Evolutionary conservation across 2,888 invertebrate genomes (phyloP).

Genomic region (Corythucha ciliata): DNA sequence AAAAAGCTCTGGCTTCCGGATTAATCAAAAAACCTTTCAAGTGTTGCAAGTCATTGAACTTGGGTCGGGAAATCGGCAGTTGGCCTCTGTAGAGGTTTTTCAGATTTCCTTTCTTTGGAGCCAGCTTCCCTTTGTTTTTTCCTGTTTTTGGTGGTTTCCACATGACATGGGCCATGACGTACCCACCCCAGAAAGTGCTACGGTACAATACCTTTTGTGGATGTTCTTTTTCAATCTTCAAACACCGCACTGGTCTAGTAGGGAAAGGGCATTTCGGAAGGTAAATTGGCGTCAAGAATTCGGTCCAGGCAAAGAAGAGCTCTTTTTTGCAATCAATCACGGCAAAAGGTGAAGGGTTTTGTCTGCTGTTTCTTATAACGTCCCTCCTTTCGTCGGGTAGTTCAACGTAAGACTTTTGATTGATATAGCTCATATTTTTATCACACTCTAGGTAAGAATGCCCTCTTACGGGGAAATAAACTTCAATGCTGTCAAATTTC

Average conservation of each 20-base stretch:
- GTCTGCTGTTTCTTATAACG: slow-evolving; percentile 30
- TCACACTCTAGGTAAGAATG: slow-evolving; percentile 24
- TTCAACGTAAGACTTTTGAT: slow-evolving; percentile 17
- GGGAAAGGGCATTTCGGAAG: background rate
- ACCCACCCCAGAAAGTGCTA: too few relatives aligned
- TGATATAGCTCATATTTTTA: slow-evolving; percentile 15
- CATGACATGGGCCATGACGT: too few relatives aligned
- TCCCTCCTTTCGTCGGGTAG: slow-evolving; percentile 26
- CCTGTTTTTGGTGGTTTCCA: too few relatives aligned
- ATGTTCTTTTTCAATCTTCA: too few relatives aligned
- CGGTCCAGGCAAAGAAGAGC: background rate
- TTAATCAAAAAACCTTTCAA: too few relatives aligned
- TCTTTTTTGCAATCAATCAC: slow-evolving; percentile 26
- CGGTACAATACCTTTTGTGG: too few relatives aligned
- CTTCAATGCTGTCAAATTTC: slow-evolving; percentile 12
- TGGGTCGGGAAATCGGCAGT: too few relatives aligned
- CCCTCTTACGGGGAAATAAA: slow-evolving; percentile 19
- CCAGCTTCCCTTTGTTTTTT: too few relatives aligned
- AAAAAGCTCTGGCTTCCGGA: too few relatives aligned
- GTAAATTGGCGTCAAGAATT: background rate
- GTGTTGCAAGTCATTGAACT: too few relatives aligned
- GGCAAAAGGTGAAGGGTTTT: slow-evolving; percentile 33
- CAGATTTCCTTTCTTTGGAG: too few relatives aligned
- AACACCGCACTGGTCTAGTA: background rate
- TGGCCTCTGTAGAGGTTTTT: too few relatives aligned